Base-by-base conservation (phyloP, 2,888 invertebrate species). In the Drosophila fulvimacula region DNA sequence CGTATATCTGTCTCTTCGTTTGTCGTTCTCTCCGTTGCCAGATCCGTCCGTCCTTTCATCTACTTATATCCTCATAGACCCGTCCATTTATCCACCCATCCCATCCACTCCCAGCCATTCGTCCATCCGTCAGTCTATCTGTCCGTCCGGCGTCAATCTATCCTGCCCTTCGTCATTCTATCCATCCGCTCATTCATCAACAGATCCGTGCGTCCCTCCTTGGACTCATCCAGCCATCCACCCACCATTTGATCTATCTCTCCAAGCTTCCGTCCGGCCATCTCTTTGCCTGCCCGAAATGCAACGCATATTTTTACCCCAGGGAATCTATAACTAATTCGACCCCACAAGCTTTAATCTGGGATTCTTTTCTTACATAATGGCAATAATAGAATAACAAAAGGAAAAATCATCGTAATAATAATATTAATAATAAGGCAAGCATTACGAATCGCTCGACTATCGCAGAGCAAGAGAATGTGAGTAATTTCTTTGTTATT, bases 401-500 rank as follows among this genome's bases (percentile, higher is more conserved):
- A 32, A 11, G 32, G n/a, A 27, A 46, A 46, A n/a, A 5, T 46
- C 5, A n/a, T 17, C 5, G 27, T 6, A 24, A 27, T 15, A n/a
- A 13, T 13, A 27, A 44, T 24, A 46, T 34, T n/a, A 42, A 42
- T 24, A 44, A 17, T 17, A 44, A n/a, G 21, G n/a, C 5, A 42
- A 42, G 15, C 13, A 19, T 36, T 39, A 30, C 32, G 17, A 64
- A 58, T 48, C 52, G 27, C 36, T 56, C 41, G 42, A 10, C 44
- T 67, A 68, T 57, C 44, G 63, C 11, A 55, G 34, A 13, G 32
- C 38, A 39, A 38, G 27, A 55, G 53, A 73, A 76, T 73, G 66
- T 56, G 53, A 65, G 52, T 36, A 61, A 75, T 75, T 70, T 53
- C 46, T 73, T 69, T 76, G 76, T 76, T 68, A 62, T 68, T 57